Percentiles rank a stretch among this genome's conserved stretches.
Evolutionary conservation across 2,797 vertebrate species (phyloP).

Genomic region (Meda fulgida): DNA sequence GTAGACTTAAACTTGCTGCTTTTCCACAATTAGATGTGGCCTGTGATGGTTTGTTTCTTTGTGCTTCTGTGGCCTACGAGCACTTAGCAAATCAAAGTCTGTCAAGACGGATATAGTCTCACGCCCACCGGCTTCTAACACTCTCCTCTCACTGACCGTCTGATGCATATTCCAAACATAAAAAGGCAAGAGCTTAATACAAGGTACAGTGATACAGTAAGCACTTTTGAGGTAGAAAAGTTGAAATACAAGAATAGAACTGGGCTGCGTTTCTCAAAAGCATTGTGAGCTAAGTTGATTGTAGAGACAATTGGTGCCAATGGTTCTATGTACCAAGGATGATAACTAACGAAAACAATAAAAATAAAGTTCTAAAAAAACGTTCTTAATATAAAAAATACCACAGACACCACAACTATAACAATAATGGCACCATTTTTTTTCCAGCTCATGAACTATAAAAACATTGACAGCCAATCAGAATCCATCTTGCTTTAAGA

Average conservation of each 20-base stretch:
- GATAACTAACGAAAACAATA: neutral
- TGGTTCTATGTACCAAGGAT: neutral
- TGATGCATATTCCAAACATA: constrained; percentile 7
- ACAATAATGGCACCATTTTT: neutral
- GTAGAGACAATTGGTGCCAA: neutral
- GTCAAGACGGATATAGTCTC: constrained; percentile 7
- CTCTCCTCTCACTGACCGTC: neutral
- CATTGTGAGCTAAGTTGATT: neutral
- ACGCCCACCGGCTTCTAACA: neutral
- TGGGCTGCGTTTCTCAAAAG: neutral
- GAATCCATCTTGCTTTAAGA: neutral
- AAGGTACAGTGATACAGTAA: neutral
- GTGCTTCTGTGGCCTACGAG: neutral
- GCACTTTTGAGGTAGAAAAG: neutral
- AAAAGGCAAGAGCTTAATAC: neutral
- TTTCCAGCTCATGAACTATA: neutral
- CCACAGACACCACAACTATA: neutral
- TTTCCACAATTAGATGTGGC: neutral
- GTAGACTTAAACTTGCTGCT: neutral
- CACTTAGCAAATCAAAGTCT: neutral
- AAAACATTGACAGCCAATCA: neutral
- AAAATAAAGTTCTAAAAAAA: neutral
- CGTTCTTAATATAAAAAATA: neutral
- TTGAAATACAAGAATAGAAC: neutral
- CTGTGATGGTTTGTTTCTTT: constrained; percentile 8